Evolutionary conservation across 2,797 vertebrate genomes (phyloP).

Genomic region (Spinus olivaceus): DNA sequence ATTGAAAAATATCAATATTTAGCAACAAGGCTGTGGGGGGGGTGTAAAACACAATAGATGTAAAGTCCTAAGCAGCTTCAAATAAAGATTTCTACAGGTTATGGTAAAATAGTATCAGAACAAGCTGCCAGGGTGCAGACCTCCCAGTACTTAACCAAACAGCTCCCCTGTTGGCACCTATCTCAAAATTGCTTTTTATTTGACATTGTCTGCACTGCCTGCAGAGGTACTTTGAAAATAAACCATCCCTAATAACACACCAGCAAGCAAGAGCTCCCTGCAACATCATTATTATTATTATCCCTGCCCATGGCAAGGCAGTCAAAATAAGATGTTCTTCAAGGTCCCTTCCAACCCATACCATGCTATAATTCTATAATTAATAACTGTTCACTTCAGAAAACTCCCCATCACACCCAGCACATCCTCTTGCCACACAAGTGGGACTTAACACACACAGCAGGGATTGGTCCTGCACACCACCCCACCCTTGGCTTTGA

Average conservation of each 20-base stretch:
- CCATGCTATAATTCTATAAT: not conserved
- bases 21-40: not conserved
- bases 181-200: not conserved
- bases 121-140: not conserved
- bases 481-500: not conserved
- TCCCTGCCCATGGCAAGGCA: not conserved
- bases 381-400: not conserved
- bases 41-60: not conserved
- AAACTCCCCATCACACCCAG: not conserved
- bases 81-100: conserved; percentile 21
- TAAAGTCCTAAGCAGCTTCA: not conserved
- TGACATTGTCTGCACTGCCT: not conserved
- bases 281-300: not conserved
- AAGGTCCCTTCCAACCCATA: not conserved
- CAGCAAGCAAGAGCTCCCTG: not conserved
- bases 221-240: not conserved
- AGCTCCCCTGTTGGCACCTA: not conserved
- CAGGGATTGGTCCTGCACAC: not conserved
- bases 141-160: not conserved
- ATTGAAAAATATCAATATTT: not conserved
- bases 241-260: not conserved
- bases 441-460: not conserved
- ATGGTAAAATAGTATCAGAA: not conserved
- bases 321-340: not conserved
- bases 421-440: not conserved